phyloP scores from a whole-genome alignment of 2,888 invertebrate genomes.

The Nomada ferruginata region DNA sequence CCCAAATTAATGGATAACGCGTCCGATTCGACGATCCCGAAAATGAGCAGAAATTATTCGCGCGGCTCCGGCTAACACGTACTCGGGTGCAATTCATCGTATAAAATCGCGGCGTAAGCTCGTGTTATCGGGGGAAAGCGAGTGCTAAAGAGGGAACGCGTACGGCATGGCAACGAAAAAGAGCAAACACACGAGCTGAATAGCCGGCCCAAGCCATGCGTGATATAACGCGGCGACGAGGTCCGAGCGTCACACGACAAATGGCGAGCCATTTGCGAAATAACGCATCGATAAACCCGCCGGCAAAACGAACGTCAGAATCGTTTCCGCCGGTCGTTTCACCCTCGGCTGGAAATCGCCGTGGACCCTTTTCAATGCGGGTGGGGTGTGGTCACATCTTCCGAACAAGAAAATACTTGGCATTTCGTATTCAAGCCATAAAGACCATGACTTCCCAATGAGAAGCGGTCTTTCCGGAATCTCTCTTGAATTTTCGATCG shows the following conservation, averaged over 20 bases:
- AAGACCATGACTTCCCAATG: slow-evolving; percentile 43
- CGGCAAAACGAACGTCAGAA: slow-evolving; percentile 71
- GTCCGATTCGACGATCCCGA: slow-evolving; percentile 33
- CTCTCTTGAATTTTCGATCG: slow-evolving; percentile 24
- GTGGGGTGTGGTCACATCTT: slow-evolving; percentile 39
- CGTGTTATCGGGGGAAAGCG: slow-evolving; percentile 38
- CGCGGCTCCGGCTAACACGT: neutral
- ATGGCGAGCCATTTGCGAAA: slow-evolving; percentile 75
- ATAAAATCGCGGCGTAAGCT: slow-evolving; percentile 42
- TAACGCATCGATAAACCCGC: slow-evolving; percentile 75
- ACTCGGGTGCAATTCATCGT: slow-evolving; percentile 29
- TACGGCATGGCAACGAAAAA: slow-evolving; percentile 55
- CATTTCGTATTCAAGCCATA: slow-evolving; percentile 57
- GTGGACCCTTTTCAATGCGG: slow-evolving; percentile 21
- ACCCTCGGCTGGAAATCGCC: slow-evolving; percentile 14
- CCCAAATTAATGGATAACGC: slow-evolving; percentile 25
- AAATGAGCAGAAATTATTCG: slow-evolving; percentile 45
- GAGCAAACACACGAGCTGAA: slow-evolving; percentile 60
- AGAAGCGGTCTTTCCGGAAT: slow-evolving; percentile 40
- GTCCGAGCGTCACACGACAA: slow-evolving; percentile 67
- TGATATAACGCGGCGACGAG: slow-evolving; percentile 68
- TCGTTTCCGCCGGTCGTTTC: slow-evolving; percentile 42
- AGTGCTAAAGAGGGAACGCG: slow-evolving; percentile 55
- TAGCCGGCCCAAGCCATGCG: slow-evolving; percentile 60
- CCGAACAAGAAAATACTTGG: slow-evolving; percentile 44